Percentiles rank a stretch among this genome's conserved stretches.
Evolutionary conservation across 2,797 vertebrate genomes (phyloP).

Genomic region (Anguilla pacifica): DNA sequence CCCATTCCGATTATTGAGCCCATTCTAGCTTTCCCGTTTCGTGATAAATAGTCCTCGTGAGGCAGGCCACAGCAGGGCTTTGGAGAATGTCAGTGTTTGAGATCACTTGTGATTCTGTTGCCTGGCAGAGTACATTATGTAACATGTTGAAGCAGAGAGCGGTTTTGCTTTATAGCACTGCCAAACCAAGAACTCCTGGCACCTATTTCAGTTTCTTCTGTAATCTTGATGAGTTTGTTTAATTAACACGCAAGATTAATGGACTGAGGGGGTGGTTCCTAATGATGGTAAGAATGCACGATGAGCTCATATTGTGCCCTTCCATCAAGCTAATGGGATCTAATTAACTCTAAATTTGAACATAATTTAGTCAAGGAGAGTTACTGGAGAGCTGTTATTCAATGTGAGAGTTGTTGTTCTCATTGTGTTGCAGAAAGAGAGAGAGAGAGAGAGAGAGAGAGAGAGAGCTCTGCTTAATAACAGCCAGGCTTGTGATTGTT

Average conservation of each 20-base stretch:
- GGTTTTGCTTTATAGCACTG: slow-evolving; percentile 8
- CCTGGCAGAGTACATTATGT: neutral
- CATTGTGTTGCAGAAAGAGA: neutral
- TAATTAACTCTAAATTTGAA: slow-evolving; percentile 27
- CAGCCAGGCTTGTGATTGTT: slow-evolving; percentile 36
- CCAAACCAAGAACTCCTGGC: slow-evolving; percentile 22
- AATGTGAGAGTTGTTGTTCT: neutral
- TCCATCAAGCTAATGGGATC: slow-evolving; percentile 7
- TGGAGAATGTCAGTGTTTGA: neutral
- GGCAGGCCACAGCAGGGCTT: neutral
- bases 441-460: too few relatives aligned
- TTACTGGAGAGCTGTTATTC: neutral
- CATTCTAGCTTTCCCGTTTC: neutral
- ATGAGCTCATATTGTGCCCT: slow-evolving; percentile 1
- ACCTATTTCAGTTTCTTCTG: neutral
- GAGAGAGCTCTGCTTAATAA: slow-evolving; percentile 26
- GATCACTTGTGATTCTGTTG: neutral
- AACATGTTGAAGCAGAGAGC: neutral
- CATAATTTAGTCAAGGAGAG: slow-evolving; percentile 2
- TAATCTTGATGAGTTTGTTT: slow-evolving; percentile 16
- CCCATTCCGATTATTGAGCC: neutral
- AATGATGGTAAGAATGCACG: slow-evolving; percentile 18
- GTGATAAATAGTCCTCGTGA: neutral
- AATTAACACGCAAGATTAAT: slow-evolving; percentile 25
- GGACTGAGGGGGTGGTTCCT: slow-evolving; percentile 1